These are phyloP conservation scores for Barbus barbus DNA, from an alignment of 2,113 vertebrate genomes.

Conservation along the genomic window DNA sequence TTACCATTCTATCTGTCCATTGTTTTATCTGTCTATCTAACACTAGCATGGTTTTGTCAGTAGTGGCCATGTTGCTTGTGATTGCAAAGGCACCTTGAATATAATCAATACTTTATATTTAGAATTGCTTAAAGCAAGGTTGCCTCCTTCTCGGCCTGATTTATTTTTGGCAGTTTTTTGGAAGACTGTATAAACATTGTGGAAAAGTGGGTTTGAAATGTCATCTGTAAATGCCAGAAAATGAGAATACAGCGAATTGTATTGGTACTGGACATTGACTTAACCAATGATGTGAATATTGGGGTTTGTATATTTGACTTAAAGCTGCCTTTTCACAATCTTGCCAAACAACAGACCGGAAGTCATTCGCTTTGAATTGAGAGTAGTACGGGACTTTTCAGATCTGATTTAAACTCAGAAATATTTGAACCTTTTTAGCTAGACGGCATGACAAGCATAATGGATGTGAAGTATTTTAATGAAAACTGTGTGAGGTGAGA, in stretches of 20 bases:
- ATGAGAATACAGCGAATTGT: background rate
- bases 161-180: conserved; percentile 1
- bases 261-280: background rate
- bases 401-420: background rate
- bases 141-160: conserved; percentile 9
- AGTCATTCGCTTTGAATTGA: background rate
- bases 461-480: background rate
- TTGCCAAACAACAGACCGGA: too few relatives aligned
- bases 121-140: conserved; percentile 29
- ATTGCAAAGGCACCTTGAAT: conserved; percentile 31
- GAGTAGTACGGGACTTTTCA: background rate
- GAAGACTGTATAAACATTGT: background rate
- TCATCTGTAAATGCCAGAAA: conserved; percentile 18
- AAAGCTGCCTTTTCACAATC: background rate
- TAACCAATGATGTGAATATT: background rate
- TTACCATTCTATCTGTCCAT: background rate
- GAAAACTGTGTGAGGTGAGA: background rate
- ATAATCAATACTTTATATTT: conserved; percentile 43
- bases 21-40: background rate
- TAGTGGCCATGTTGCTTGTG: background rate
- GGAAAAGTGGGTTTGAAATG: conserved; percentile 1
- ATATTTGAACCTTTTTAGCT: background rate
- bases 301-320: background rate
- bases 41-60: background rate
- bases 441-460: background rate